Conservation (phyloP, 2,797 vertebrate species). For the Acipenser transmontanus region DNA sequence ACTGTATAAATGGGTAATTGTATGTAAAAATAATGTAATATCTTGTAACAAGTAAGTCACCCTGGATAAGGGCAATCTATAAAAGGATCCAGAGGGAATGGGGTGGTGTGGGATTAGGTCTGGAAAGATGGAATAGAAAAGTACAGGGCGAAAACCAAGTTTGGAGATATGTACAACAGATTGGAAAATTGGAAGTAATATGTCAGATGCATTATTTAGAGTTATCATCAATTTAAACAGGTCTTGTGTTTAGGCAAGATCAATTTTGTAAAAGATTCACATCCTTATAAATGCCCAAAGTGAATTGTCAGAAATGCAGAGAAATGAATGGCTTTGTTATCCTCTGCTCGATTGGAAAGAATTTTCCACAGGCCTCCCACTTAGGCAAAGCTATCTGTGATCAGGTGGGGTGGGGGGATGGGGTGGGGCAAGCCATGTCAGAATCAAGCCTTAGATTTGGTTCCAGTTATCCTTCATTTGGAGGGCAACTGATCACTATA, state of each 20-base stretch:
- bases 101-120: neutral
- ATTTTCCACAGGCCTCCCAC: neutral
- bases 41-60: no score
- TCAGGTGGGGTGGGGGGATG: constrained; percentile 22
- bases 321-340: constrained; percentile 4
- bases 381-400: constrained; percentile 32
- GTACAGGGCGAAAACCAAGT: neutral
- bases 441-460: neutral
- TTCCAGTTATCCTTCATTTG: constrained; percentile 3
- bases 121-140: neutral
- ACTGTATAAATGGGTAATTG: no score
- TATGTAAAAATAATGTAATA: no score
- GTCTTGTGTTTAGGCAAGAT: neutral
- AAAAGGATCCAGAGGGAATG: constrained; percentile 1
- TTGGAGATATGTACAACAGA: neutral
- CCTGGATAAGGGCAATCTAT: neutral
- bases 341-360: neutral
- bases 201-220: constrained; percentile 1
- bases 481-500: constrained; percentile 19
- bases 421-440: constrained; percentile 24
- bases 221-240: neutral
- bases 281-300: neutral
- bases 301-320: constrained; percentile 12
- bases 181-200: neutral
- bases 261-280: constrained; percentile 1